Conservation (phyloP, 1,140 invertebrate species). For the Arion vulgaris region DNA sequence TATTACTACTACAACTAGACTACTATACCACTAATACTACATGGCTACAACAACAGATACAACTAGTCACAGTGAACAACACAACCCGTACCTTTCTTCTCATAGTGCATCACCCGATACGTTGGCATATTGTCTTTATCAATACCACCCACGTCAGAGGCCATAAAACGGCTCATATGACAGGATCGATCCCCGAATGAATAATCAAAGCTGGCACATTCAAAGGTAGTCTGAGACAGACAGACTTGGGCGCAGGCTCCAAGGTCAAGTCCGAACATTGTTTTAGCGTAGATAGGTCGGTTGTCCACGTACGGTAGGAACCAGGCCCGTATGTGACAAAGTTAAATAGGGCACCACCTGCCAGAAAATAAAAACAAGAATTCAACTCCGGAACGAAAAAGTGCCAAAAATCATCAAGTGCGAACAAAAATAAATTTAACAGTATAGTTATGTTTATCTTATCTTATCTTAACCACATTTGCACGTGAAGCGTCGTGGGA, state of each 20-base stretch:
- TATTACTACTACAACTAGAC: too few species aligned
- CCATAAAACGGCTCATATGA: conserved; percentile 66
- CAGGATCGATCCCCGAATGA: conserved; percentile 60
- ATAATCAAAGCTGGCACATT: conserved; percentile 68
- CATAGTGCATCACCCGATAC: conserved; percentile 65
- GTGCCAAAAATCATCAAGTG: background rate
- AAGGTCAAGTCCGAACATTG: conserved; percentile 61
- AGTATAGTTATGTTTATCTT: too few species aligned
- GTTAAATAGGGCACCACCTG: conserved; percentile 64
- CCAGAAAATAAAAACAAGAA: background rate
- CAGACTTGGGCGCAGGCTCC: conserved; percentile 68
- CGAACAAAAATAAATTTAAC: too few species aligned
- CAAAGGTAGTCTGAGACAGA: conserved; percentile 62
- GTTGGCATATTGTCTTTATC: conserved; percentile 51
- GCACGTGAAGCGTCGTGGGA: too few species aligned
- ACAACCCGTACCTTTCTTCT: conserved; percentile 62
- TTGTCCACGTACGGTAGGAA: conserved; percentile 59
- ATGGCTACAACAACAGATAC: too few species aligned
- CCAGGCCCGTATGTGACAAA: conserved; percentile 69
- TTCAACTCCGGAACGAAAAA: background rate
- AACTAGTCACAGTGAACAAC: too few species aligned
- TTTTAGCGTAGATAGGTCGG: conserved; percentile 61
- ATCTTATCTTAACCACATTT: too few species aligned
- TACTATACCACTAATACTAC: too few species aligned
- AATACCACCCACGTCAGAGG: conserved; percentile 65